These are phyloP conservation scores for Peromyscus nudipes DNA, from an alignment of 2,797 vertebrate genomes.

Conservation along the genomic window DNA sequence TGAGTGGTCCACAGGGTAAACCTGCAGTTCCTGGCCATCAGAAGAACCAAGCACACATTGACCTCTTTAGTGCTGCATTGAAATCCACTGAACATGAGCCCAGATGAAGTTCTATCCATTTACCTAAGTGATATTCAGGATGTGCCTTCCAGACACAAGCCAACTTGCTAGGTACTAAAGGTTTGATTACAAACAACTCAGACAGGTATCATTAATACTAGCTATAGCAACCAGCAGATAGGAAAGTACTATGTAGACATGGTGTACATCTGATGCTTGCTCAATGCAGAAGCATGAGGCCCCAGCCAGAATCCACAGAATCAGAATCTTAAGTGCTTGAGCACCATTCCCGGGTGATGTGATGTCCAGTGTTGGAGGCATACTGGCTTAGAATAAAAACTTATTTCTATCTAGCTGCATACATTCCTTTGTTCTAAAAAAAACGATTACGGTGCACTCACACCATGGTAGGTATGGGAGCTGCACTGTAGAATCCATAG, in stretches of 20 bases:
- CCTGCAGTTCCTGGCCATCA: background rate
- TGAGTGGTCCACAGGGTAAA: too few relatives aligned
- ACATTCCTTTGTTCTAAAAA: background rate
- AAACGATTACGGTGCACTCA: background rate
- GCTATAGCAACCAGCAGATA: background rate
- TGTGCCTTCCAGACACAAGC: background rate
- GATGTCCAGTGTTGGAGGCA: background rate
- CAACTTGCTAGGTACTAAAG: background rate
- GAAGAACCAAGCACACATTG: background rate
- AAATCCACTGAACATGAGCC: background rate
- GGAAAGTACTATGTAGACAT: background rate
- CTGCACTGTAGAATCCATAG: background rate
- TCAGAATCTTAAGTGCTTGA: conserved; percentile 13
- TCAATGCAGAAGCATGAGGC: background rate
- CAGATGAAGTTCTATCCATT: background rate
- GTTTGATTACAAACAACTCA: background rate
- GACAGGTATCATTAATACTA: background rate
- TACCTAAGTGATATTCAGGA: background rate
- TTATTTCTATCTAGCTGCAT: background rate
- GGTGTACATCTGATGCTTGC: background rate
- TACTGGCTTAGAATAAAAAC: background rate
- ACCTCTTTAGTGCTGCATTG: background rate
- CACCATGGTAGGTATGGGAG: background rate
- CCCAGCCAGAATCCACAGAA: background rate
- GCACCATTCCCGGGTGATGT: background rate